A percentile compares a stretch with the other conserved stretches of the same genome.
phyloP scores from a whole-genome alignment of 2,888 invertebrate genomes.

The Pachycephus smyrnensis region DNA sequence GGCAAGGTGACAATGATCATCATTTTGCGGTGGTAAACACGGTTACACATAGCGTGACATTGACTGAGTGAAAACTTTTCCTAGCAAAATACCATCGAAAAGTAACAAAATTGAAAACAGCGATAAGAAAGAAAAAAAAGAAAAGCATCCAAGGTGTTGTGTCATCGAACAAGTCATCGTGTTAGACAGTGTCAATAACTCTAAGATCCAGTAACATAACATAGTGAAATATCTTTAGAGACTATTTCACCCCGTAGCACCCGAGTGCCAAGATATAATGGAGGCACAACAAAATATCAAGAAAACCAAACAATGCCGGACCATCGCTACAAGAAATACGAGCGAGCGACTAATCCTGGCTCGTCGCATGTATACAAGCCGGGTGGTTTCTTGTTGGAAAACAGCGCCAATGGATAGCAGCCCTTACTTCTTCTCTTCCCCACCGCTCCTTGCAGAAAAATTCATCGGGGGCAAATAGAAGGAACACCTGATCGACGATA shows the following conservation, averaged over 20 bases:
- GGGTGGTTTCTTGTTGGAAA: not conserved
- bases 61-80: not conserved
- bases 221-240: not conserved
- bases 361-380: not conserved
- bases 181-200: not conserved
- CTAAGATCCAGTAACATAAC: not conserved
- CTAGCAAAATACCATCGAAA: not conserved
- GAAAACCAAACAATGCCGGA: not conserved
- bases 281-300: not conserved
- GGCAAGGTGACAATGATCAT: not conserved
- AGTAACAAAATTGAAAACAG: not conserved
- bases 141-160: not conserved
- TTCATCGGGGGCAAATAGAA: not conserved
- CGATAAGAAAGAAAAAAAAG: not conserved
- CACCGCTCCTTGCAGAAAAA: not conserved
- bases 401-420: not conserved
- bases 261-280: not conserved
- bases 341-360: not conserved
- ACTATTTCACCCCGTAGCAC: not conserved
- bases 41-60: not conserved
- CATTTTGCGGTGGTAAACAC: not conserved
- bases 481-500: not conserved
- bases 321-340: not conserved
- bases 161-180: not conserved
- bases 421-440: not conserved